A percentile compares a stretch with the other conserved stretches of the same genome.
These are phyloP conservation scores for Eremophila alpestris DNA, from an alignment of 2,797 vertebrate species.

Conservation along the genomic window DNA sequence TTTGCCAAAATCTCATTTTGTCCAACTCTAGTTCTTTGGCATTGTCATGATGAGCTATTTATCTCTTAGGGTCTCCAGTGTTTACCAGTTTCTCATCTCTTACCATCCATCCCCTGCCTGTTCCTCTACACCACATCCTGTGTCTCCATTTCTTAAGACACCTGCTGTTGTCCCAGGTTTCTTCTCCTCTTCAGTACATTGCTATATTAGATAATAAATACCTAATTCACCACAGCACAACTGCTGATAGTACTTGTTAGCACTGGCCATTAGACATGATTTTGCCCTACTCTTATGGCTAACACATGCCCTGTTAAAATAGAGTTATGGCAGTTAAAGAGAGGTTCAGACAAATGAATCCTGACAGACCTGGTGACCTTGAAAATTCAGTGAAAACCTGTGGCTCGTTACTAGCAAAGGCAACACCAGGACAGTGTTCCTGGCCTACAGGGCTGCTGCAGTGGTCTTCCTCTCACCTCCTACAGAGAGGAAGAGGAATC, in stretches of 20 bases:
- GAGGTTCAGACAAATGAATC: background rate
- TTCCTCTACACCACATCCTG: background rate
- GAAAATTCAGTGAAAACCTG: background rate
- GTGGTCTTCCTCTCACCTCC: background rate
- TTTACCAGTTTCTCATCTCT: background rate
- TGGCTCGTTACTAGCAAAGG: accelerated
- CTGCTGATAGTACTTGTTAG: background rate
- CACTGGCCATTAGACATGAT: background rate
- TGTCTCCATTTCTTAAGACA: background rate
- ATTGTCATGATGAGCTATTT: background rate
- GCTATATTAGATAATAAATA: background rate
- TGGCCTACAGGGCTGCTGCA: background rate
- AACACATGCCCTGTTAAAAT: background rate
- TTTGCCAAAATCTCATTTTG: background rate
- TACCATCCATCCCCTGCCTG: background rate
- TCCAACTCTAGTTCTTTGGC: background rate
- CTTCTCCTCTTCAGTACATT: background rate
- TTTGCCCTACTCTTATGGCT: background rate
- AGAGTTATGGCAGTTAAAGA: background rate
- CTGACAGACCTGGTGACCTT: background rate
- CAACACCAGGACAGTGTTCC: background rate
- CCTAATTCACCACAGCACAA: background rate
- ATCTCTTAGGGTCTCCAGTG: background rate
- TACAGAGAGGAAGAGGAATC: background rate
- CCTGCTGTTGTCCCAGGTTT: background rate